phyloP scores from a whole-genome alignment of 2,888 invertebrate species.

The Hydraecia micacea region DNA sequence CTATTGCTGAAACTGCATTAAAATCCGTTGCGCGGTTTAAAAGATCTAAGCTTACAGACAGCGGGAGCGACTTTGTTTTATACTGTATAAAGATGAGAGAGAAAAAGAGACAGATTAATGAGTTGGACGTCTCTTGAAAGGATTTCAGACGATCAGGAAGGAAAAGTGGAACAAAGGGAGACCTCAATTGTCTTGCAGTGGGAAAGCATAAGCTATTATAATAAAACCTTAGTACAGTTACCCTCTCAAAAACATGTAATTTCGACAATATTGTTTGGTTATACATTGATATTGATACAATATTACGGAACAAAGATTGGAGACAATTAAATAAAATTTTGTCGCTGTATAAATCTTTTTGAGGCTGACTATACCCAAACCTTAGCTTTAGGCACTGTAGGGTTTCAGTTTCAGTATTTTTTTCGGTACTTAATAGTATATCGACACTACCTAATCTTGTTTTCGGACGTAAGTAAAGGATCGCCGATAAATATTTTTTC shows the following conservation, averaged over 20 bases:
- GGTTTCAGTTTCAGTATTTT: not conserved
- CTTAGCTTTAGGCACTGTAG: not conserved
- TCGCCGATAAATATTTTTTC: slow-evolving; percentile 14
- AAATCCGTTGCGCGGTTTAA: too few relatives aligned
- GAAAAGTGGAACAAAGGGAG: not conserved
- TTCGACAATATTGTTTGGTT: too few relatives aligned
- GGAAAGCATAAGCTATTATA: not conserved
- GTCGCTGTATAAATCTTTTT: not conserved
- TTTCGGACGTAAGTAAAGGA: not conserved
- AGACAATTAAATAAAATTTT: not conserved
- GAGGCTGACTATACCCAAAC: not conserved
- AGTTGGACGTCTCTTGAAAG: not conserved
- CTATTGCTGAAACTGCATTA: too few relatives aligned
- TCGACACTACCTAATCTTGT: slow-evolving; percentile 30
- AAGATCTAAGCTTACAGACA: too few relatives aligned
- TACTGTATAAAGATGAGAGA: too few relatives aligned
- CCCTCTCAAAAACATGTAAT: too few relatives aligned
- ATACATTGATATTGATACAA: not conserved
- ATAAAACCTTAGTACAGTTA: not conserved
- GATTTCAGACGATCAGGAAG: not conserved
- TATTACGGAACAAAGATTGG: not conserved
- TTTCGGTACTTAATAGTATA: not conserved
- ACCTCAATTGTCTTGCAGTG: not conserved
- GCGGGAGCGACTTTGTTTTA: too few relatives aligned
- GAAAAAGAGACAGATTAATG: not conserved